Percentiles rank a stretch among this genome's conserved stretches.
phyloP scores from a whole-genome alignment of 2,888 invertebrate genomes.

The Thymelicus acteon region DNA sequence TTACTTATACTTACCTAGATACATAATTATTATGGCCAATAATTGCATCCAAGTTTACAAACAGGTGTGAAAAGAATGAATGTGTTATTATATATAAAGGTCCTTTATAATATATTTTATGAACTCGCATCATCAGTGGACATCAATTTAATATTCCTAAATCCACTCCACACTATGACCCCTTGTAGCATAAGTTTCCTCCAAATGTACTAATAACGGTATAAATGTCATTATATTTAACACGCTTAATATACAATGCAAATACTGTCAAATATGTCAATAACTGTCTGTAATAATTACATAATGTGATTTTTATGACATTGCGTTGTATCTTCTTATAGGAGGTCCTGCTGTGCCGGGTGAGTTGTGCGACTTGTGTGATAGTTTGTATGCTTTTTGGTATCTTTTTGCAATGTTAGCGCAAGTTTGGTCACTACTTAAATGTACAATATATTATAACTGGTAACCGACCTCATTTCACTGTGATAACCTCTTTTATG shows the following conservation, averaged over 20 bases:
- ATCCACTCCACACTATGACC: too few species aligned
- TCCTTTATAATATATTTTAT: too few species aligned
- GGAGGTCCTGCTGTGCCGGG: constrained; percentile 2
- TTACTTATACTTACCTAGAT: too few species aligned
- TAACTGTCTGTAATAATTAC: constrained; percentile 10
- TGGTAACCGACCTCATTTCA: too few species aligned
- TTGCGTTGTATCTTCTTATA: background rate
- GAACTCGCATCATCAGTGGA: background rate
- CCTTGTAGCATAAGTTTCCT: constrained; percentile 11
- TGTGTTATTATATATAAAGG: too few species aligned
- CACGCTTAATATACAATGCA: constrained; percentile 19
- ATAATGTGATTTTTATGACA: constrained; percentile 15
- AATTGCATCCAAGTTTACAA: too few species aligned
- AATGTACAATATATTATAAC: too few species aligned
- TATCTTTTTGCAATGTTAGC: background rate
- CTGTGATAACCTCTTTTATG: too few species aligned
- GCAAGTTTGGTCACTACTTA: too few species aligned
- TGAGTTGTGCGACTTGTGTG: background rate
- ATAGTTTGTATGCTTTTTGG: background rate
- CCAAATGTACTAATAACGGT: background rate
- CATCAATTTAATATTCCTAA: constrained; percentile 1
- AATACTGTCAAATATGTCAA: constrained; percentile 24
- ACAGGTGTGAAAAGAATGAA: too few species aligned
- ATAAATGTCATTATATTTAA: constrained; percentile 11
- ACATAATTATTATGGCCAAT: too few species aligned